phyloP scores from a whole-genome alignment of 2,113 vertebrate species.

The Anseranas semipalmata region DNA sequence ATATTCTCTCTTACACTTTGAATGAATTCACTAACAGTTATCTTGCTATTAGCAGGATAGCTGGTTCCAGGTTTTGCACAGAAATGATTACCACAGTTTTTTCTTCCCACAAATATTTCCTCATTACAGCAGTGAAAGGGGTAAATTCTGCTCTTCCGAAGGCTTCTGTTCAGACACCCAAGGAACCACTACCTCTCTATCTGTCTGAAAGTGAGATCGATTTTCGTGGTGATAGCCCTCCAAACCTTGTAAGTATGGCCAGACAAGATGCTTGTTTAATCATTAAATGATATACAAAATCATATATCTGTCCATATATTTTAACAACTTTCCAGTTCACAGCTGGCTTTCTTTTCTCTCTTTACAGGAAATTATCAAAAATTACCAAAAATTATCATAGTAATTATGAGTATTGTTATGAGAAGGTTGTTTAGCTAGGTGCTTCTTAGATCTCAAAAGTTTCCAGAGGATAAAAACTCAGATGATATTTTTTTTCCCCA shows the following conservation, averaged over 20 bases:
- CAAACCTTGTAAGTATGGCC: neutral
- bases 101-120: neutral
- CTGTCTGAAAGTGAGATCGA: neutral
- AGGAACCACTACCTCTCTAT: neutral
- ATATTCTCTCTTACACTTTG: neutral
- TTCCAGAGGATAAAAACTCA: neutral
- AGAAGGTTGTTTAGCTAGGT: neutral
- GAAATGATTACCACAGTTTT: neutral
- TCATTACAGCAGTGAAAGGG: neutral
- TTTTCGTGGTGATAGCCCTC: neutral
- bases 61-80: neutral
- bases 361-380: neutral
- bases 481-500: neutral
- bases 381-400: neutral
- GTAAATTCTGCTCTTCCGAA: neutral
- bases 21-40: neutral
- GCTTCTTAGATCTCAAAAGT: neutral
- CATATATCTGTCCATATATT: neutral
- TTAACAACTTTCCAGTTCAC: neutral
- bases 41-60: neutral
- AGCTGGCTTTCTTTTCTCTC: neutral
- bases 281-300: neutral
- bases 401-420: neutral
- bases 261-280: neutral
- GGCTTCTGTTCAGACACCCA: neutral